A percentile compares a stretch with the other conserved stretches of the same genome.
These are phyloP conservation scores for Holcopasites calliopsidis DNA, from an alignment of 1,140 invertebrate genomes.

Conservation along the genomic window DNA sequence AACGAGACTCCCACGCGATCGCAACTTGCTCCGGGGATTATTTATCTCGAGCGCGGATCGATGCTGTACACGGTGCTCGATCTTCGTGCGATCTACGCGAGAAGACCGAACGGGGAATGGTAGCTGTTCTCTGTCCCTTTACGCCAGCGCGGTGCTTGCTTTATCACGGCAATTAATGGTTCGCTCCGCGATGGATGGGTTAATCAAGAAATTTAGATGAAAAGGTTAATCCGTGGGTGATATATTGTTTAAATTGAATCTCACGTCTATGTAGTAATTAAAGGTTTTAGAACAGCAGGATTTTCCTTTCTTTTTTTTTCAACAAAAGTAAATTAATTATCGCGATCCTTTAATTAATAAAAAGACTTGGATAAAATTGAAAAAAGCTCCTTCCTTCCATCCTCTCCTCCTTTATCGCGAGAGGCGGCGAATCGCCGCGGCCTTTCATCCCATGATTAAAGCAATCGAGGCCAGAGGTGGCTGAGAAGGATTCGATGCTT, in stretches of 20 bases:
- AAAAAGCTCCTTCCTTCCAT: neutral
- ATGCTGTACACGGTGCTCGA: neutral
- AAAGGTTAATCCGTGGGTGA: too few species aligned
- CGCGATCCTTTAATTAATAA: too few species aligned
- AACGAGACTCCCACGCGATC: constrained; percentile 62
- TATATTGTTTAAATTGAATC: too few species aligned
- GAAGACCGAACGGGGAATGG: neutral
- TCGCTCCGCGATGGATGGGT: too few species aligned
- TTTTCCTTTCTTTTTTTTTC: too few species aligned
- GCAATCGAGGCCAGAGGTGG: constrained; percentile 22
- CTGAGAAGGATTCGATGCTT: constrained; percentile 56
- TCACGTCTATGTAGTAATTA: too few species aligned
- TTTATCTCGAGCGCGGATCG: constrained; percentile 50
- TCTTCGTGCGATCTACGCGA: neutral
- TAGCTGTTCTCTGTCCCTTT: neutral
- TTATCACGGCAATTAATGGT: neutral
- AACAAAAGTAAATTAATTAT: too few species aligned
- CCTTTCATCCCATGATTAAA: constrained; percentile 18
- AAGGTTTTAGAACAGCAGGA: too few species aligned
- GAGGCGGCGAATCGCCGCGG: neutral
- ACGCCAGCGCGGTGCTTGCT: neutral
- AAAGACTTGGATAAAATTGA: neutral
- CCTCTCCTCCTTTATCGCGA: neutral
- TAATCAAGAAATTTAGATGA: too few species aligned
- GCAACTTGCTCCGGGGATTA: constrained; percentile 33